Conservation (phyloP, 1,140 invertebrate genomes). For the Atopsyche davidsoni region DNA sequence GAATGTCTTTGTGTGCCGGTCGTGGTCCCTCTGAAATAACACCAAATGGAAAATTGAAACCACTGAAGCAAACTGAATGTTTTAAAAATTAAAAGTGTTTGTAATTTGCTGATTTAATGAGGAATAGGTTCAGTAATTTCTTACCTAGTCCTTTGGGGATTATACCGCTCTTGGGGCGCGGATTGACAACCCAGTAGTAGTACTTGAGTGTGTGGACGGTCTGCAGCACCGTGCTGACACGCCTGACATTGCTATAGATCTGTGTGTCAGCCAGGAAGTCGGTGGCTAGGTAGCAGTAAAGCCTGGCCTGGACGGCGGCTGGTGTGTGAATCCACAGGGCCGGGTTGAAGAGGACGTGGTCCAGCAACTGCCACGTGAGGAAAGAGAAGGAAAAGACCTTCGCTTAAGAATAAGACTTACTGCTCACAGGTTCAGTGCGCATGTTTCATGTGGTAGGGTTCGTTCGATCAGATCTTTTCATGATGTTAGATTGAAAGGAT, state of each 20-base stretch:
- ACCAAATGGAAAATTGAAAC: conserved; percentile 4
- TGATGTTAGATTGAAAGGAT: too few species aligned
- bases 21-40: conserved; percentile 77
- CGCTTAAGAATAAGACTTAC: conserved; percentile 43
- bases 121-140: conserved; percentile 30
- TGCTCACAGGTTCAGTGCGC: conserved; percentile 29
- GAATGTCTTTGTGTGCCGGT: conserved; percentile 88
- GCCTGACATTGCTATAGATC: conserved; percentile 93
- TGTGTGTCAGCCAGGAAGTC: conserved; percentile 96
- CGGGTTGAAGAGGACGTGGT: conserved; percentile 98
- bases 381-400: conserved; percentile 73
- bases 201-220: conserved; percentile 98
- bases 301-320: conserved; percentile 88
- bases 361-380: conserved; percentile 88
- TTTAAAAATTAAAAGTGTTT: not conserved
- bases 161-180: conserved; percentile 89
- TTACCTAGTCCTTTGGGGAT: conserved; percentile 89
- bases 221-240: conserved; percentile 95
- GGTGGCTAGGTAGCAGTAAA: conserved; percentile 96
- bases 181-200: conserved; percentile 98
- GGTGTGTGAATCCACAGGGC: conserved; percentile 97
- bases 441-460: conserved; percentile 18
- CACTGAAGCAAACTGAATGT: conserved; percentile 5
- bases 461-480: too few species aligned
- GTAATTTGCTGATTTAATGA: not conserved